These are phyloP conservation scores for Trilocha varians DNA, from an alignment of 2,888 invertebrate genomes.

Conservation along the genomic window DNA sequence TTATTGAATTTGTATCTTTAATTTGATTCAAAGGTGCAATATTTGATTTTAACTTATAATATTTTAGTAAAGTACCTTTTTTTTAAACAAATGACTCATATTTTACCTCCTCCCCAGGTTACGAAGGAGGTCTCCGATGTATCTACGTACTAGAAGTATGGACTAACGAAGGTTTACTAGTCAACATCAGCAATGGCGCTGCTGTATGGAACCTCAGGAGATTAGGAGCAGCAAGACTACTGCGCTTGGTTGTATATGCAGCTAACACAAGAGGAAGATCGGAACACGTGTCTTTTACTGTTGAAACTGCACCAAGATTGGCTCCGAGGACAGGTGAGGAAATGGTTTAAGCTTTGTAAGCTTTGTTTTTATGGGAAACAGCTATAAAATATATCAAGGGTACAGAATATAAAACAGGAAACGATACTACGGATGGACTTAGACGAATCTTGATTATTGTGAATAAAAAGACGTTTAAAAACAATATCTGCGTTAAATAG, in stretches of 20 bases:
- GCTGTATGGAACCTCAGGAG: constrained; percentile 84
- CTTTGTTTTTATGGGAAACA: too few relatives aligned
- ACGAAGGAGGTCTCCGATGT: constrained; percentile 86
- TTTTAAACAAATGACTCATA: too few relatives aligned
- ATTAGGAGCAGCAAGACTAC: constrained; percentile 83
- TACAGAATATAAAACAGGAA: too few relatives aligned
- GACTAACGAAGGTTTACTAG: constrained; percentile 74
- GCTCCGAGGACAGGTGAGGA: constrained; percentile 51
- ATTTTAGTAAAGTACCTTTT: background rate
- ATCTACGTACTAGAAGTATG: constrained; percentile 82
- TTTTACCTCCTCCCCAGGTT: constrained; percentile 65
- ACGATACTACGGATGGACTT: too few relatives aligned
- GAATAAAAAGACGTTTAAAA: too few relatives aligned
- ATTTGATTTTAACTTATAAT: too few relatives aligned
- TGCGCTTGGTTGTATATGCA: constrained; percentile 85
- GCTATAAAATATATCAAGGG: too few relatives aligned
- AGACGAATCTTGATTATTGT: too few relatives aligned
- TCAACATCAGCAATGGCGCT: constrained; percentile 80
- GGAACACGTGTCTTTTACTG: constrained; percentile 72
- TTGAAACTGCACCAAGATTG: constrained; percentile 51
- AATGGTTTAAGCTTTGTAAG: too few relatives aligned
- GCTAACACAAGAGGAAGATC: constrained; percentile 89
- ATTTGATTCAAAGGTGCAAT: too few relatives aligned
- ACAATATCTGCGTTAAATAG: too few relatives aligned
- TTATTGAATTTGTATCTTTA: too few relatives aligned